These are phyloP conservation scores for Eidolon dupreanum DNA, from an alignment of 2,797 vertebrate species.

Conservation along the genomic window DNA sequence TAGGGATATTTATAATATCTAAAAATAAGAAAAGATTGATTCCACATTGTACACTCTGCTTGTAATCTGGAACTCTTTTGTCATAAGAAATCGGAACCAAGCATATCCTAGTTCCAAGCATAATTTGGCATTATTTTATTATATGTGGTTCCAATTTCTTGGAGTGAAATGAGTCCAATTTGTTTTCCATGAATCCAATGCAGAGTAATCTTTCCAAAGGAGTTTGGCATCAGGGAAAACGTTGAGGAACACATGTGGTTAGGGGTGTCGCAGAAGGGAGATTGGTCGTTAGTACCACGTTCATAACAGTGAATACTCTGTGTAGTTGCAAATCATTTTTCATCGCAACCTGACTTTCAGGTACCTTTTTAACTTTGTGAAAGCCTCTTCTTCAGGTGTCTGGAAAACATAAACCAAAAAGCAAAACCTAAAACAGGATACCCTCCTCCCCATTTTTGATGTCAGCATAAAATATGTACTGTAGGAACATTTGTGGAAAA, in stretches of 20 bases:
- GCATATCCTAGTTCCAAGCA: slow-evolving; percentile 70
- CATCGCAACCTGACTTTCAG: not conserved
- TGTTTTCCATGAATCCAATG: slow-evolving; percentile 69
- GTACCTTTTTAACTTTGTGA: slow-evolving; percentile 33
- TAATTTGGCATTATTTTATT: slow-evolving; percentile 76
- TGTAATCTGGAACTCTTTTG: slow-evolving; percentile 78
- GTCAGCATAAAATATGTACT: slow-evolving; percentile 44
- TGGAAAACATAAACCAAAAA: slow-evolving; percentile 1
- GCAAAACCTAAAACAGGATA: slow-evolving; percentile 17
- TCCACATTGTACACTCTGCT: slow-evolving; percentile 46
- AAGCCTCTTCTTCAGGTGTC: not conserved
- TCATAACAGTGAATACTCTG: not conserved
- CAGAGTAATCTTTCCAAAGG: slow-evolving; percentile 60
- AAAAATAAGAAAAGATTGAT: slow-evolving; percentile 64
- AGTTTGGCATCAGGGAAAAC: slow-evolving; percentile 41
- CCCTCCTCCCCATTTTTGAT: slow-evolving; percentile 4
- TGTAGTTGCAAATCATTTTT: not conserved
- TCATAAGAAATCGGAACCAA: slow-evolving; percentile 77
- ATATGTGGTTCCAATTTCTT: slow-evolving; percentile 72
- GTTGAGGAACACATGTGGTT: not conserved
- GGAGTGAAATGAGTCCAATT: slow-evolving; percentile 70
- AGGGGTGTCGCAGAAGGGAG: not conserved
- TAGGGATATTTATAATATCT: slow-evolving; percentile 55
- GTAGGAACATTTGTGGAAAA: not conserved
- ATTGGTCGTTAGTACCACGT: not conserved